Base-by-base conservation (phyloP, 1,140 invertebrate species). In the Drosophila nasuta region DNA sequence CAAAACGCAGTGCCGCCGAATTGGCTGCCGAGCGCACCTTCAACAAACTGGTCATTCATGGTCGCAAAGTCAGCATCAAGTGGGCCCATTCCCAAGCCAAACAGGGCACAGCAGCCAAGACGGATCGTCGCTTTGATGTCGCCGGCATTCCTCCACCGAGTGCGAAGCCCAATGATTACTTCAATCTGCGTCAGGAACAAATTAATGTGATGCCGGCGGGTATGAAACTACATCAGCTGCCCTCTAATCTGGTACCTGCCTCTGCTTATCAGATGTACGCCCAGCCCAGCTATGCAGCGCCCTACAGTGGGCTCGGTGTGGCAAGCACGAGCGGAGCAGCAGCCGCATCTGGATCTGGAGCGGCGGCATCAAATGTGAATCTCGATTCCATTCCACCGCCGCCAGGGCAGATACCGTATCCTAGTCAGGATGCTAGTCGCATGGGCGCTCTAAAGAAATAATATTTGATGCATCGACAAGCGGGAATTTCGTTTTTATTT, bases 11-110 rank as follows among this genome's bases (percentile, higher is more conserved):
- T 54, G 96, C 98, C 1, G 97, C 99, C 0, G 99, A 99, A 93
- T 93, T 96, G 69, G 98, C 98, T 8, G 98, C 98, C 2, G 98
- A 99, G 88, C 97, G 97, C 81, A 98, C 98, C 0, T 99, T 99
- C 90, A 99, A 99, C 83, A 98, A 99, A 92, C 93, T 99, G 13
- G 97, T 98, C 30, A 94, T 99, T 15, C 95, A 96, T 17, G 97
- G 97, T 0, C 94, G 97, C 56, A 94, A 98, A 64, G 93, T 99
- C 0, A 98, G 97, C 6, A 98, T 99, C 38, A 98, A 99, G 91
- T 99, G 99, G 99, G 98, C 99, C 1, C 95, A 97, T 85, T 97
- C 97, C 1, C 97, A 98, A 93, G 97, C 95, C 1, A 93, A 95
- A 62, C 94, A 94, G 83, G 5, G 77, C 92, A 54, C 77, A 1